Evolutionary conservation across 2,888 invertebrate genomes (phyloP).

Genomic region (Xestia ashworthii): DNA sequence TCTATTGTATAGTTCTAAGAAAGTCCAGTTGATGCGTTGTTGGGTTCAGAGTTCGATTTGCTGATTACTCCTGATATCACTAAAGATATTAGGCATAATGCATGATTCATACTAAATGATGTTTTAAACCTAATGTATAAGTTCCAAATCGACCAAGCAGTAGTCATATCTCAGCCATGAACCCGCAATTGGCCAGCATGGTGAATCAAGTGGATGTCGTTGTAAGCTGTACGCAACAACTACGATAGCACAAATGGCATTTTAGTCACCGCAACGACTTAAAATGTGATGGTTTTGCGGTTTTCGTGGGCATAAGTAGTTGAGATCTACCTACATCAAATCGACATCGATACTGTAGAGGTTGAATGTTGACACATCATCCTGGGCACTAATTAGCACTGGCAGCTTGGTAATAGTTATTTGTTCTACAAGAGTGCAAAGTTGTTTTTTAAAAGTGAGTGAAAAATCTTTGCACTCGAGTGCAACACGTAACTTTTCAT

Average conservation of each 20-base stretch:
- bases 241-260: neutral
- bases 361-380: no score
- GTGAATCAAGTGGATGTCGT: neutral
- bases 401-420: no score
- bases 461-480: no score
- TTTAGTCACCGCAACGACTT: neutral
- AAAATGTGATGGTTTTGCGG: neutral
- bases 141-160: no score
- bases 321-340: no score
- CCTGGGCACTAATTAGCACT: no score
- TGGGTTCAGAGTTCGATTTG: conserved; percentile 12
- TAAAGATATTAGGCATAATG: neutral
- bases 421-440: no score
- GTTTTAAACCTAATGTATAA: neutral
- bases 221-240: no score
- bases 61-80: conserved; percentile 7
- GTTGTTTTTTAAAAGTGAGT: no score
- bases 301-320: neutral
- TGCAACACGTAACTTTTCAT: no score
- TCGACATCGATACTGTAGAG: no score
- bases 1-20: conserved; percentile 30
- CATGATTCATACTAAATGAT: neutral
- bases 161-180: neutral
- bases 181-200: neutral
- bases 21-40: conserved; percentile 1